phyloP scores from a whole-genome alignment of 2,797 vertebrate species.

The Cheirogaleus major region DNA sequence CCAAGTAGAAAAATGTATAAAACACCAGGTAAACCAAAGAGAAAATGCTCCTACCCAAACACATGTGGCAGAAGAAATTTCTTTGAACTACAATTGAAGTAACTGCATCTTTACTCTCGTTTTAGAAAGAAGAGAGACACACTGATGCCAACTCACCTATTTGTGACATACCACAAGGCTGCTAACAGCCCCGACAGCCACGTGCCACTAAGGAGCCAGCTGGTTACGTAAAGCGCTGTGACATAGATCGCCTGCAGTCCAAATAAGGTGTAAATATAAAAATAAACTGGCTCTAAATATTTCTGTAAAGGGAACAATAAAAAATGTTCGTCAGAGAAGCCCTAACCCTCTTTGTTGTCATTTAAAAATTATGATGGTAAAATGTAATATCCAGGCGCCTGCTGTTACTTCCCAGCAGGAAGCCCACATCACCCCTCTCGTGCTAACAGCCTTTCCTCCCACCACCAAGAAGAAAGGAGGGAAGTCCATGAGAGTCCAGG shows the following conservation, averaged over 20 bases:
- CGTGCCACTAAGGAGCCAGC: conserved; percentile 96
- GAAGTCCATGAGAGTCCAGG: neutral
- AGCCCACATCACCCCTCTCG: no score
- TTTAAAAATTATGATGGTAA: neutral
- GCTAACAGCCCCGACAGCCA: conserved; percentile 95
- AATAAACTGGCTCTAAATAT: conserved; percentile 97
- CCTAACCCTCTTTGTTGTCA: neutral
- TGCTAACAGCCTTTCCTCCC: neutral
- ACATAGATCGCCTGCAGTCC: conserved; percentile 96
- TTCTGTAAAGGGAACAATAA: conserved; percentile 87
- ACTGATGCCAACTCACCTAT: conserved; percentile 89
- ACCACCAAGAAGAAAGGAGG: neutral
- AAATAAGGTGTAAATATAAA: conserved; percentile 99
- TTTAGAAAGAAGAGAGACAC: neutral
- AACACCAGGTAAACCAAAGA: neutral
- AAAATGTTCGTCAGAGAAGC: neutral
- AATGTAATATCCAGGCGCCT: neutral
- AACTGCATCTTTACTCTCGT: neutral
- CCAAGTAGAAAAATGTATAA: neutral
- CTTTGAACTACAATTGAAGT: neutral
- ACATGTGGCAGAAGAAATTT: neutral
- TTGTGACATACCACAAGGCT: conserved; percentile 96
- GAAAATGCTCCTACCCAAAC: neutral
- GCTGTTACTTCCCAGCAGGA: neutral
- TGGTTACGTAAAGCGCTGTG: conserved; percentile 94